These are phyloP conservation scores for Emydoidea blandingii DNA, from an alignment of 2,797 vertebrate species.

Conservation along the genomic window DNA sequence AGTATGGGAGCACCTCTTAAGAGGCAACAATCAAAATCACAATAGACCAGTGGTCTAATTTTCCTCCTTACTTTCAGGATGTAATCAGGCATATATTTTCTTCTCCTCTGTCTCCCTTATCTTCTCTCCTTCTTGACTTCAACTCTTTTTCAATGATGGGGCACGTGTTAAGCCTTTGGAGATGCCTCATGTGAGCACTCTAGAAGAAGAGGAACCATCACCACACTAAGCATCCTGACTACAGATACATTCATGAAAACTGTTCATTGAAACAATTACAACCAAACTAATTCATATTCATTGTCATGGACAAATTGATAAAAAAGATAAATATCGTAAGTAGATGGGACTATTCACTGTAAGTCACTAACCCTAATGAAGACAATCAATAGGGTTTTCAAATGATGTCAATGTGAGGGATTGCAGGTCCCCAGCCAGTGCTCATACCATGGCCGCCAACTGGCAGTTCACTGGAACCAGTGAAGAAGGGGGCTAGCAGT, in stretches of 20 bases:
- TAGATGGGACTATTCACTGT: not conserved
- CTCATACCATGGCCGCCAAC: not conserved
- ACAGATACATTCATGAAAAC: not conserved
- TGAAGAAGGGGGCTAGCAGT: not conserved
- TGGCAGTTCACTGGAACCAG: not conserved
- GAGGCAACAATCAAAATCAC: not conserved
- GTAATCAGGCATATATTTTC: not conserved
- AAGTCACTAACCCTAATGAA: not conserved
- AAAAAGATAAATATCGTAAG: not conserved
- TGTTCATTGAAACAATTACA: not conserved
- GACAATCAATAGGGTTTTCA: not conserved
- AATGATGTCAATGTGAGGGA: not conserved
- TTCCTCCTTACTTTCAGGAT: not conserved
- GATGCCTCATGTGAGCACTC: not conserved
- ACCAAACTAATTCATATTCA: not conserved
- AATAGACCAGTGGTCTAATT: not conserved
- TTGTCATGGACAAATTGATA: not conserved
- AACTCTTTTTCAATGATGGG: not conserved
- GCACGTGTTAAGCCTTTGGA: not conserved
- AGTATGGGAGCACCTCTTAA: not conserved
- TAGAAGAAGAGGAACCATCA: not conserved
- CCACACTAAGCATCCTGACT: not conserved
- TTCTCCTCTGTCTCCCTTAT: not conserved
- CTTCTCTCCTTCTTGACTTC: not conserved
- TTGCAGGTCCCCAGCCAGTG: not conserved